Base-by-base conservation (phyloP, 1,140 invertebrate genomes). In the Zaprionus davidi region DNA sequence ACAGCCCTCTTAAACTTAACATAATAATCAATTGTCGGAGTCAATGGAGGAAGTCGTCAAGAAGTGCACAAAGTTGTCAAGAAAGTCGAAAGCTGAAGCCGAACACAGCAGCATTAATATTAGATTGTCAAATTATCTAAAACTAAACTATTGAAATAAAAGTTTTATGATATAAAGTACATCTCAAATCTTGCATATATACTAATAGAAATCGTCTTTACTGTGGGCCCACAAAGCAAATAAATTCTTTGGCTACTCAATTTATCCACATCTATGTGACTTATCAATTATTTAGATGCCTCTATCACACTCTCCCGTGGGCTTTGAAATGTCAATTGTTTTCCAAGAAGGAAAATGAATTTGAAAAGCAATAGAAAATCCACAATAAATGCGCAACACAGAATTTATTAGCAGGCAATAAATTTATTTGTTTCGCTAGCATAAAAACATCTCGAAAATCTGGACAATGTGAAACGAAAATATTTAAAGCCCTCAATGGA, bases 401-500 rank as follows among this genome's bases (percentile, higher is more conserved):
- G 46, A 83, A 85, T 86, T 84, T 78, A 78, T 86, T 81, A 76
- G 69, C 60, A 66, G 53, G 79, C 56, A 71, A 87, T 82, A 86
- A 82, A 87, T 87, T 74, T 75, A 44, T 59, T 57, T 71, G 53
- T 57, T 41, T 56, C 22, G 9, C 31, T 9, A 3, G 31, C 26
- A 64, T 51, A 55, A 36, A 70, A 76, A 65, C 44, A 67, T 70
- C 51, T 76, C 41, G 78, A 73, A 76, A 79, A 79, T 67, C 81
- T 69, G 59, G 76, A 26, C 31, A 64, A 64, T 79, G 22, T 64
- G 41, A 51, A 68, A 81, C 77, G 81, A 49, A 85, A 85, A 86
- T 85, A 86, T 82, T 85, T 86, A 85, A 85, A 85, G 72, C 64
- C 71, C 70, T 81, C 71, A 76, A 79, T 82, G 71, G 68, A 72